These are phyloP conservation scores for Microtus richardsoni DNA, from an alignment of 2,113 vertebrate species.

Conservation along the genomic window DNA sequence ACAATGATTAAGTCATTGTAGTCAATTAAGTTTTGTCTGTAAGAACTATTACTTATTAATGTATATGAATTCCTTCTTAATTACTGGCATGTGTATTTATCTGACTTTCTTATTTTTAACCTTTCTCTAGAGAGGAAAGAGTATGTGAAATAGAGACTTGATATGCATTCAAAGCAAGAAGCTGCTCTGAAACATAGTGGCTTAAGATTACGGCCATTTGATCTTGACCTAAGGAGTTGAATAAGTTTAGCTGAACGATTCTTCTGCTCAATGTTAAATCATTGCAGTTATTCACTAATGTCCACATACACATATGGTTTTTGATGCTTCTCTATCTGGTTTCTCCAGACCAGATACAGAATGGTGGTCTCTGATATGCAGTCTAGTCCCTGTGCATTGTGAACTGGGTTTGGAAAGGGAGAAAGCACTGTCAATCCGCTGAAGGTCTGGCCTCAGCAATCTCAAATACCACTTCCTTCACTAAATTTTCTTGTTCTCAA, in stretches of 20 bases:
- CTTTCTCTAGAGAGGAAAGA: not conserved
- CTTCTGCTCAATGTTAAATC: not conserved
- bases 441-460: not conserved
- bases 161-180: constrained; percentile 13
- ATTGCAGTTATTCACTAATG: not conserved
- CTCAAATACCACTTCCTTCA: not conserved
- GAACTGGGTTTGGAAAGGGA: not conserved
- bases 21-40: constrained; percentile 38
- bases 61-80: constrained; percentile 34
- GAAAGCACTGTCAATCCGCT: not conserved
- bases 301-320: not conserved
- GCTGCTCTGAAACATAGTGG: not conserved
- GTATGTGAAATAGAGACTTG: not conserved
- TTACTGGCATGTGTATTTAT: constrained; percentile 4
- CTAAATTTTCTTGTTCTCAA: not conserved
- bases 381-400: not conserved
- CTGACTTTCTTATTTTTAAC: constrained; percentile 44
- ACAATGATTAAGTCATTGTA: constrained; percentile 34
- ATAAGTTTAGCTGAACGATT: not conserved
- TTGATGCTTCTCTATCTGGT: not conserved
- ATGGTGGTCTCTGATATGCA: not conserved
- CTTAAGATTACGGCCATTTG: not conserved
- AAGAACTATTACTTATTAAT: not conserved
- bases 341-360: not conserved
- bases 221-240: not conserved